Conservation (phyloP, 2,888 invertebrate genomes). For the Meiosimyza decipiens region DNA sequence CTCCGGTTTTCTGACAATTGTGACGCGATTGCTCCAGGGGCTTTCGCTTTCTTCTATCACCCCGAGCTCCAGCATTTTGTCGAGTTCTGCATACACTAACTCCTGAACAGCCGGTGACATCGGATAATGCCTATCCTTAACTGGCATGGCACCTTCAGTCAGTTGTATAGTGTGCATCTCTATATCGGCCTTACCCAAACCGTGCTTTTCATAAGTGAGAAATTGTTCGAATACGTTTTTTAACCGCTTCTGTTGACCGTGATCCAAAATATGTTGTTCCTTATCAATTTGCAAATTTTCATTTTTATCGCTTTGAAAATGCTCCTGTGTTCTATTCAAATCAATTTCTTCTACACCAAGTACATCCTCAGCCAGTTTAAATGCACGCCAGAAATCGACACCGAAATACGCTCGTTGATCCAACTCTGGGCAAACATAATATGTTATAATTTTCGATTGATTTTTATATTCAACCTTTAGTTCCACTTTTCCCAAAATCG, state of each 20-base stretch:
- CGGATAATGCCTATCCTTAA: background rate
- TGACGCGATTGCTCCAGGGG: too few species aligned
- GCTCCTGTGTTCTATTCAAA: background rate
- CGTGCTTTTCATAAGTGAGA: constrained; percentile 12
- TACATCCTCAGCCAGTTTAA: constrained; percentile 2
- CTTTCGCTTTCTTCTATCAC: too few species aligned
- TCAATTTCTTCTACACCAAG: background rate
- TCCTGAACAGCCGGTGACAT: too few species aligned
- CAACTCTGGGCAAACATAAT: constrained; percentile 15
- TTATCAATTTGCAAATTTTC: background rate
- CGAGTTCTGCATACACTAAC: too few species aligned
- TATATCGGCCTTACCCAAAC: constrained; percentile 4
- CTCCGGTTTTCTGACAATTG: too few species aligned
- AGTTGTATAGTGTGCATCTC: constrained; percentile 18
- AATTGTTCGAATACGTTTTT: constrained; percentile 19
- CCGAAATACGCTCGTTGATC: constrained; percentile 14
- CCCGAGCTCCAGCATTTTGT: too few species aligned
- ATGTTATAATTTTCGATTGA: background rate
- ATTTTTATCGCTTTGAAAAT: background rate
- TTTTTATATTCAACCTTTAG: background rate
- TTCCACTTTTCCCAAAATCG: background rate
- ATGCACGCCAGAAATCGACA: constrained; percentile 27
- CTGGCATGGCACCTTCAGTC: background rate
- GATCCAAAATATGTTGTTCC: constrained; percentile 15
- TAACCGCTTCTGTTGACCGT: background rate